Conservation (phyloP, 2,797 vertebrate species). For the Gastrophryne carolinensis region DNA sequence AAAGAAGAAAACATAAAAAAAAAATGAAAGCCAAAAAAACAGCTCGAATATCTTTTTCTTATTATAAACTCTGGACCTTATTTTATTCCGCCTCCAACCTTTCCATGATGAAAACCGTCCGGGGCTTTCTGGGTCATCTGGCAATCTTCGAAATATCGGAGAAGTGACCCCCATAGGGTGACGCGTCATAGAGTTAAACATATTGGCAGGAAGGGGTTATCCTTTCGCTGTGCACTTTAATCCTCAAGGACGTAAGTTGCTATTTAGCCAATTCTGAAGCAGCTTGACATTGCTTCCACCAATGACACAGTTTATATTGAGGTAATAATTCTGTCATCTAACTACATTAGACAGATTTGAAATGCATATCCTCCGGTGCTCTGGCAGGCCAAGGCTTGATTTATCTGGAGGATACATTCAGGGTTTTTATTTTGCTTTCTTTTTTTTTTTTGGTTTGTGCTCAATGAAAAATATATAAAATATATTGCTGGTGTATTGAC, state of each 20-base stretch:
- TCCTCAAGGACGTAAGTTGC: slow-evolving; percentile 66
- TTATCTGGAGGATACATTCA: slow-evolving; percentile 53
- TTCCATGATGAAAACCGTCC: slow-evolving; percentile 58
- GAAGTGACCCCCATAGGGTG: slow-evolving; percentile 64
- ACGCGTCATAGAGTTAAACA: slow-evolving; percentile 65
- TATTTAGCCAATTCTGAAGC: slow-evolving; percentile 64
- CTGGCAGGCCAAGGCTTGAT: slow-evolving; percentile 53
- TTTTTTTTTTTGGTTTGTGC: neutral
- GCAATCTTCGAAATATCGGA: slow-evolving; percentile 61
- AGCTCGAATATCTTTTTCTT: neutral
- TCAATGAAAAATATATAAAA: slow-evolving; percentile 31
- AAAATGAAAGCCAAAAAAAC: neutral
- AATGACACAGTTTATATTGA: slow-evolving; percentile 62
- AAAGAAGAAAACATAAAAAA: neutral
- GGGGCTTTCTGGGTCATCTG: slow-evolving; percentile 66
- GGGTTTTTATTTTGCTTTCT: neutral
- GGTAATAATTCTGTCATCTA: slow-evolving; percentile 60
- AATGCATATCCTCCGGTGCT: slow-evolving; percentile 57
- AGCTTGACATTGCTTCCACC: slow-evolving; percentile 63
- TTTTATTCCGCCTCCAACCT: neutral
- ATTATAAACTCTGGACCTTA: neutral
- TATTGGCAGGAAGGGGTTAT: slow-evolving; percentile 64
- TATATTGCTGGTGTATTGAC: slow-evolving; percentile 4
- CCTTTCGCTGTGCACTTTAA: slow-evolving; percentile 54
- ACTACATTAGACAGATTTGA: slow-evolving; percentile 57